Evolutionary conservation across 2,113 vertebrate species (phyloP).

Genomic region (Chamaea fasciata): DNA sequence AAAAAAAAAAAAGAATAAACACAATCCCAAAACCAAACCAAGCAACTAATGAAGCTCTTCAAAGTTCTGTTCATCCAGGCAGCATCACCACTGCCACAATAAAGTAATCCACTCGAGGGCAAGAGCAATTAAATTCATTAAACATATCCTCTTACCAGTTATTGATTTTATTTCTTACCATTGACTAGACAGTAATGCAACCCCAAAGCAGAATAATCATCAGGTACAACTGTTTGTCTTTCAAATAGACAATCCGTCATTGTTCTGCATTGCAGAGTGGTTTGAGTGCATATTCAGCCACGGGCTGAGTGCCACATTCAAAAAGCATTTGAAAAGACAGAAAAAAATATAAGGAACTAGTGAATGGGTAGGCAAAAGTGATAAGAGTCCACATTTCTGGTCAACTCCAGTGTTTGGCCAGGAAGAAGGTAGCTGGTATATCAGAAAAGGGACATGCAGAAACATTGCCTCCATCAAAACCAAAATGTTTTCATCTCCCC

Average conservation of each 20-base stretch:
- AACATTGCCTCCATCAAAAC: neutral
- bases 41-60: neutral
- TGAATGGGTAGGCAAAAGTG: neutral
- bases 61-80: neutral
- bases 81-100: neutral
- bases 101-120: neutral
- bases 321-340: conserved; percentile 9
- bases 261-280: conserved; percentile 52
- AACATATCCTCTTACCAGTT: neutral
- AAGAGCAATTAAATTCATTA: neutral
- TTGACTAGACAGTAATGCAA: neutral
- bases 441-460: neutral
- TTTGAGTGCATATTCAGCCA: conserved; percentile 43
- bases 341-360: conserved; percentile 18
- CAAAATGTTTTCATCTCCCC: neutral
- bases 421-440: neutral
- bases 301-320: conserved; percentile 19
- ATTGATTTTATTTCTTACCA: neutral
- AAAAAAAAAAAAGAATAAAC: neutral
- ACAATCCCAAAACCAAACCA: neutral
- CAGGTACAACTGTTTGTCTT: conserved; percentile 26
- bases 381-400: neutral
- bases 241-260: conserved; percentile 7
- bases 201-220: neutral
- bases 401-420: neutral